A percentile compares a stretch with the other conserved stretches of the same genome.
These are phyloP conservation scores for Danio kyathit DNA, from an alignment of 2,797 vertebrate species.

Conservation along the genomic window DNA sequence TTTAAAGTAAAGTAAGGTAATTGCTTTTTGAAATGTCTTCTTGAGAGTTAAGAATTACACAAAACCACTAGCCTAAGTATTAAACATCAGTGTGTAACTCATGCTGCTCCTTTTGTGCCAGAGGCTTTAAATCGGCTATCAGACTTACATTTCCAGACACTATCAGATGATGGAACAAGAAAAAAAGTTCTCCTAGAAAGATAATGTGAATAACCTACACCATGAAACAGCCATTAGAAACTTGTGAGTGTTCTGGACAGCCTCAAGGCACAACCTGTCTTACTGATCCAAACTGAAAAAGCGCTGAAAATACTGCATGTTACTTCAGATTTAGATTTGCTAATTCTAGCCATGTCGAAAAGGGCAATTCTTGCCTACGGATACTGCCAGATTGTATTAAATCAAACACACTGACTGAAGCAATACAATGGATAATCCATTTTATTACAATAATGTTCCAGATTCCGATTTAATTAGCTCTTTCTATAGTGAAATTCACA, in stretches of 20 bases:
- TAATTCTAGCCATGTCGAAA: slow-evolving; percentile 43
- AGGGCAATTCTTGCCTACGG: slow-evolving; percentile 38
- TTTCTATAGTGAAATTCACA: not conserved
- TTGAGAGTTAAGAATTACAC: not conserved
- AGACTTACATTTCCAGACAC: not conserved
- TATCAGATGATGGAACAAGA: not conserved
- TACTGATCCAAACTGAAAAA: slow-evolving; percentile 48
- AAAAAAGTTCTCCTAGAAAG: not conserved
- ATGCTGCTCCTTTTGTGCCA: not conserved
- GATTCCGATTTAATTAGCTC: not conserved
- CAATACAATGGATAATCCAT: slow-evolving; percentile 25
- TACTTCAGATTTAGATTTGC: slow-evolving; percentile 41
- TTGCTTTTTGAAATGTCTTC: not conserved
- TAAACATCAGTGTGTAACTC: not conserved
- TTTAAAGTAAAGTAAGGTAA: too few species aligned
- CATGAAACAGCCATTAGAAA: slow-evolving; percentile 34
- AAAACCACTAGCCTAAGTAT: not conserved
- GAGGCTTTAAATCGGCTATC: not conserved
- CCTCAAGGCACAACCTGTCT: slow-evolving; percentile 41
- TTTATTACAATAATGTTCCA: slow-evolving; percentile 29
- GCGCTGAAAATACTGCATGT: slow-evolving; percentile 41
- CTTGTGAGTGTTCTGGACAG: not conserved
- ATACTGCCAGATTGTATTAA: slow-evolving; percentile 32
- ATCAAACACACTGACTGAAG: slow-evolving; percentile 26
- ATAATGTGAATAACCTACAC: slow-evolving; percentile 10